Evolutionary conservation across 2,888 invertebrate species (phyloP).

Genomic region (Hydriomena furcata): DNA sequence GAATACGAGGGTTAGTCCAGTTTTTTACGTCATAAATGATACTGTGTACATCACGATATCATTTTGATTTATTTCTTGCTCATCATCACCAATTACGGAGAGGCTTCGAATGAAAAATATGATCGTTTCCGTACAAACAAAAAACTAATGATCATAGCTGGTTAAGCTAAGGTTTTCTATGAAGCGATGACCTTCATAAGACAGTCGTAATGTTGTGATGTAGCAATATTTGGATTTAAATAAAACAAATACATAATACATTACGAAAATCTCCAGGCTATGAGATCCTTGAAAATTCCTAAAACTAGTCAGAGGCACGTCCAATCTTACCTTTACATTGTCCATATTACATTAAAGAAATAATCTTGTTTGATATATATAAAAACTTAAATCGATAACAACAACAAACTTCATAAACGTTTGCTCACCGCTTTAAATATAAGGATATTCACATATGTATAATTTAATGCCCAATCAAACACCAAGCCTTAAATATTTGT

Average conservation of each 20-base stretch:
- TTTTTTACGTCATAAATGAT: not conserved
- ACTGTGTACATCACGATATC: not conserved
- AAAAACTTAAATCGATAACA: not conserved
- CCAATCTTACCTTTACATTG: no score
- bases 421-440: not conserved
- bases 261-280: no score
- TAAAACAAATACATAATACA: no score
- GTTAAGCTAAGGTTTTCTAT: not conserved
- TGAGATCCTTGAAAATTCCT: no score
- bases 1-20: no score
- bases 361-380: no score
- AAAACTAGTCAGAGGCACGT: no score
- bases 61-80: slow-evolving; percentile 12
- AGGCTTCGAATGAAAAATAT: slow-evolving; percentile 18
- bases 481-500: slow-evolving; percentile 17
- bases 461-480: not conserved
- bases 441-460: not conserved
- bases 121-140: slow-evolving; percentile 24
- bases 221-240: no score
- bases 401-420: not conserved
- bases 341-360: no score
- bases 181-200: not conserved
- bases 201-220: no score
- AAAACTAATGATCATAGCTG: slow-evolving; percentile 10
- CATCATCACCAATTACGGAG: slow-evolving; percentile 22